A percentile compares a stretch with the other conserved stretches of the same genome.
Evolutionary conservation across 2,113 vertebrate genomes (phyloP).

Genomic region (Leucoraja erinaceus): DNA sequence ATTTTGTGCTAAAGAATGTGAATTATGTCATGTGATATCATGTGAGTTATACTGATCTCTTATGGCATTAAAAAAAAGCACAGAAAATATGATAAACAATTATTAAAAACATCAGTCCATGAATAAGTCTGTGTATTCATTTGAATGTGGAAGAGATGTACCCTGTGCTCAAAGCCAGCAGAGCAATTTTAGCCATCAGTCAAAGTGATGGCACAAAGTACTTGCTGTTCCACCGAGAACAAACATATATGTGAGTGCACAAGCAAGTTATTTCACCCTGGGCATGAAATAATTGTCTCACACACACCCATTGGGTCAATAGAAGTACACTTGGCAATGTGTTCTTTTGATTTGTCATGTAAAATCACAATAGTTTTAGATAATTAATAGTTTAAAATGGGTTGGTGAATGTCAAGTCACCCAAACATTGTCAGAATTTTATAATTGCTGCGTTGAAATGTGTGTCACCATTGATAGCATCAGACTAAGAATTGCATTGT

Average conservation of each 20-base stretch:
- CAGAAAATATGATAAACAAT: background rate
- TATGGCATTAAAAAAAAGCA: background rate
- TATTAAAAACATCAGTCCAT: background rate
- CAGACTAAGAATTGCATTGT: background rate
- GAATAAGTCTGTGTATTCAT: background rate
- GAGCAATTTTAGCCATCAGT: conserved; percentile 16
- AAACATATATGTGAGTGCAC: background rate
- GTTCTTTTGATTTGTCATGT: background rate
- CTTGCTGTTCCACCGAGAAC: background rate
- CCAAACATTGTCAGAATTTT: background rate
- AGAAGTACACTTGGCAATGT: background rate
- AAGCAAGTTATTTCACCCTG: background rate
- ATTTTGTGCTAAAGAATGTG: background rate
- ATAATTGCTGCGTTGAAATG: background rate
- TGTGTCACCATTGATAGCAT: background rate
- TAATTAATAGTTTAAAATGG: background rate
- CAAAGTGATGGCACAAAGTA: conserved; percentile 18
- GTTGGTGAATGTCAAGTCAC: background rate
- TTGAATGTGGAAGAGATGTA: background rate
- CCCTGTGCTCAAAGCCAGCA: background rate
- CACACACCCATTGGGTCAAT: background rate
- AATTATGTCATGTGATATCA: background rate
- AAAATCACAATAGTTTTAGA: background rate
- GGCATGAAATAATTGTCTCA: background rate
- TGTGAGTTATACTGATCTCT: background rate